Base-by-base conservation (phyloP, 1,140 invertebrate genomes). In the Macrobrachium nipponense region DNA sequence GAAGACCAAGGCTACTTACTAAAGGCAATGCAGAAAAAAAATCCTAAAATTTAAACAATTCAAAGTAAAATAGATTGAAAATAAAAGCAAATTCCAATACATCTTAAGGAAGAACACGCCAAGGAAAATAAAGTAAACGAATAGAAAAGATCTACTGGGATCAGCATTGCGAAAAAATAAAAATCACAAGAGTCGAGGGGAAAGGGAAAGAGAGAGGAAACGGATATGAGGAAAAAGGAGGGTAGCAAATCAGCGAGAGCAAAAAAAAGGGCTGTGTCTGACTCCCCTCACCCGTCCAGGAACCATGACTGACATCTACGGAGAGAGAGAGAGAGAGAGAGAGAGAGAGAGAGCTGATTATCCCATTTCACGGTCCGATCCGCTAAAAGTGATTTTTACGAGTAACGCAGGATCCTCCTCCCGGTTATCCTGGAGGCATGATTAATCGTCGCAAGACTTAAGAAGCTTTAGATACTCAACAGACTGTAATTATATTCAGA, bases 321-420 rank as follows among this genome's bases (percentile, higher is more conserved):
- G 36, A 27, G 68, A 51, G 68, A 73, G 58, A n/a, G 18, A 73
- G 58, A n/a, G 23, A 82, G 80, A 44, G 72, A 43, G 60, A 75
- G 36, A 15, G n/a, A 44, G 59, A 51, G 11, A 6, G 14, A 5
- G 44, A n/a, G n/a, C 60, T 82, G 36, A 82, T 82, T 75, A 82
- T 60, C 81, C 70, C 44, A 36, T 64, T 82, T 82, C 62, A 82
- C 81, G 81, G 51, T 62, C n/a, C 58, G n/a, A 18, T 73, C 62
- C 59, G 76, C 75, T 76, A 75, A 70, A 27, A 58, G 23, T 23
- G 36, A 75, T 72, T 82, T 76, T 64, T 75, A n/a, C 27, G 18
- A 43, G 14, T 36, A 20, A 66, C 15, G 20, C 14, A 15, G 51
- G 60, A 36, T 73, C 15, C 27, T 23, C 11, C 64, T 27, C 2